phyloP scores from a whole-genome alignment of 2,797 vertebrate genomes.

The Pseudochirops cupreus region DNA sequence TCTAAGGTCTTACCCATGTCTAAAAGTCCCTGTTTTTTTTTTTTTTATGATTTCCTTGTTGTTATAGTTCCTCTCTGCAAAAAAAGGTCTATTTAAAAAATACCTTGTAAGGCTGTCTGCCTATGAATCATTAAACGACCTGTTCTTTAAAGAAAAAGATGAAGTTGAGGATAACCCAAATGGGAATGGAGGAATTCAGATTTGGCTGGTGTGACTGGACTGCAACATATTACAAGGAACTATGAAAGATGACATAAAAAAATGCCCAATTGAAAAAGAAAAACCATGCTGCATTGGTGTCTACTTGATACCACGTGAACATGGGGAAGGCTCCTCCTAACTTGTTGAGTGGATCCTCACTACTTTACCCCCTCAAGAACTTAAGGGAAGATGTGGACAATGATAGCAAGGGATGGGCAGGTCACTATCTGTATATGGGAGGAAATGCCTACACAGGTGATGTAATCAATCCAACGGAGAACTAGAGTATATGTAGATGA shows the following conservation, averaged over 20 bases:
- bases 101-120: not conserved
- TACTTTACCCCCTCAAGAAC: not conserved
- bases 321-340: not conserved
- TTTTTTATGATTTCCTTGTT: constrained; percentile 41
- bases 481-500: not conserved
- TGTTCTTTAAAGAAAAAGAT: not conserved
- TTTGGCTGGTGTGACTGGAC: not conserved
- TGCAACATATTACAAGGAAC: not conserved
- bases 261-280: not conserved
- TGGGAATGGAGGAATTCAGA: not conserved
- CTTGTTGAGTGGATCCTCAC: not conserved
- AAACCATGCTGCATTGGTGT: not conserved
- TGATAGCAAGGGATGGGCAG: not conserved
- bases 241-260: not conserved
- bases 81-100: not conserved
- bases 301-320: not conserved
- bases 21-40: constrained; percentile 19
- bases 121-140: not conserved
- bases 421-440: not conserved
- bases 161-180: not conserved
- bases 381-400: not conserved
- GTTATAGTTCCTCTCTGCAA: not conserved
- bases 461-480: not conserved
- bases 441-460: not conserved
- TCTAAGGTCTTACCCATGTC: not conserved